Evolutionary conservation across 2,797 vertebrate species (phyloP).

Genomic region (Pipistrellus nathusii): DNA sequence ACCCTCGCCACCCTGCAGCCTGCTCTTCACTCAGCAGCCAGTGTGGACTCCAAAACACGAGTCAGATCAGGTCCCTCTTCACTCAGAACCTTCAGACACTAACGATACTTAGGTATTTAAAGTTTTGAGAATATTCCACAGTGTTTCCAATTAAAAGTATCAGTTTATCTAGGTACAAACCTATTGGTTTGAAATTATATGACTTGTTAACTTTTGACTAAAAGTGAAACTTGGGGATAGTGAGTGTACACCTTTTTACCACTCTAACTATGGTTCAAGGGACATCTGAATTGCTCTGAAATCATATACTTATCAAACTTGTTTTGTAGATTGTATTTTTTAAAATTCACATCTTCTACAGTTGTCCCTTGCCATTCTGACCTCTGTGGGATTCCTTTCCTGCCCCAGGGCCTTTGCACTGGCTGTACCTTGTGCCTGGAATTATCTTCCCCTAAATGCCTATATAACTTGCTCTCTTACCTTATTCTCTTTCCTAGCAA

Average conservation of each 20-base stretch:
- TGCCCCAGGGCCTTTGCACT: constrained; percentile 17
- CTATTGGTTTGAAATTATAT: constrained; percentile 41
- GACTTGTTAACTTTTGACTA: constrained; percentile 28
- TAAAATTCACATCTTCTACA: neutral
- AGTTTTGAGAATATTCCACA: neutral
- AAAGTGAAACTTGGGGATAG: neutral
- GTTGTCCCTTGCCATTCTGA: neutral
- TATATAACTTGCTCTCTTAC: neutral
- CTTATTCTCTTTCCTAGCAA: neutral
- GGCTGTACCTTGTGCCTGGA: neutral
- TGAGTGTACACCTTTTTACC: neutral
- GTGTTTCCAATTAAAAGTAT: constrained; percentile 55
- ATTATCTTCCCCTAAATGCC: neutral
- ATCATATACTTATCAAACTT: neutral
- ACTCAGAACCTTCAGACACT: constrained; percentile 1
- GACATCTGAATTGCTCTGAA: neutral
- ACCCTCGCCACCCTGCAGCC: too few species aligned
- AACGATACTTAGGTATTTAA: constrained; percentile 67
- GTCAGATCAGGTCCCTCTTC: neutral
- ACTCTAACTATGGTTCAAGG: neutral
- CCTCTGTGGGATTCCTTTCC: neutral
- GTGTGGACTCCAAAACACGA: neutral
- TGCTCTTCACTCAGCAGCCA: neutral
- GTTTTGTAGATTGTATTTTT: constrained; percentile 21
- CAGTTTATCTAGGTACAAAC: constrained; percentile 39